A percentile compares a stretch with the other conserved stretches of the same genome.
These are phyloP conservation scores for Lepidurus apus DNA, from an alignment of 1,140 invertebrate species.

Conservation along the genomic window DNA sequence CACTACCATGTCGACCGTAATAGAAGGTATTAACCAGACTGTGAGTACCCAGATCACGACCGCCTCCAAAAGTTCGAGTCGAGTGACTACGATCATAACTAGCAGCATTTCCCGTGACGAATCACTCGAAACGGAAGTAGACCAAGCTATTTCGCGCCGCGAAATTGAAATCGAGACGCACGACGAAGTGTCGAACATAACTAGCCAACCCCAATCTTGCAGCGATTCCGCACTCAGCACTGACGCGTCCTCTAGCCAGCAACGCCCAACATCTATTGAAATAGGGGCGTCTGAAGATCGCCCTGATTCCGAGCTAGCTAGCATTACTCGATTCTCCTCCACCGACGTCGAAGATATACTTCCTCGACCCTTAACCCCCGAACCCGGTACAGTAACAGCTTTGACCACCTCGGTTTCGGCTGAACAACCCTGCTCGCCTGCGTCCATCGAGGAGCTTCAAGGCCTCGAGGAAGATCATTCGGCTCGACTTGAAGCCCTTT, in stretches of 20 bases:
- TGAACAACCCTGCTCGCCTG: constrained; percentile 30
- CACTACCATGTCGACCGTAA: constrained; percentile 50
- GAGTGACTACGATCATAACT: constrained; percentile 41
- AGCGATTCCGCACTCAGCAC: background rate
- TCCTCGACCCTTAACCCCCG: constrained; percentile 50
- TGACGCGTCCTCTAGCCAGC: constrained; percentile 34
- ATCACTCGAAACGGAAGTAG: constrained; percentile 45
- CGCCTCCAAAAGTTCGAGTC: constrained; percentile 41
- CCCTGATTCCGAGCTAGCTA: constrained; percentile 46
- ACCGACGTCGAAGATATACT: constrained; percentile 42
- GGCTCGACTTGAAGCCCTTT: background rate
- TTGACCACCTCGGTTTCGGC: constrained; percentile 25
- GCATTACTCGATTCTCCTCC: constrained; percentile 31
- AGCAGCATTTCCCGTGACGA: constrained; percentile 38
- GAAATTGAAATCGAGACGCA: background rate
- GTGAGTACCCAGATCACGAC: constrained; percentile 55
- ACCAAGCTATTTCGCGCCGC: constrained; percentile 41
- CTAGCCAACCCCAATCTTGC: background rate
- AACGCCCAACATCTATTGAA: constrained; percentile 41
- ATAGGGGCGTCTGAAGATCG: constrained; percentile 45
- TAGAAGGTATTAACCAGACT: constrained; percentile 48
- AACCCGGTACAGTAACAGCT: constrained; percentile 41
- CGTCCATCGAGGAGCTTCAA: background rate
- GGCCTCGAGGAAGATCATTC: background rate
- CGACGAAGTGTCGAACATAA: background rate